Conservation (phyloP, 2,113 vertebrate species). For the Saccopteryx bilineata region DNA sequence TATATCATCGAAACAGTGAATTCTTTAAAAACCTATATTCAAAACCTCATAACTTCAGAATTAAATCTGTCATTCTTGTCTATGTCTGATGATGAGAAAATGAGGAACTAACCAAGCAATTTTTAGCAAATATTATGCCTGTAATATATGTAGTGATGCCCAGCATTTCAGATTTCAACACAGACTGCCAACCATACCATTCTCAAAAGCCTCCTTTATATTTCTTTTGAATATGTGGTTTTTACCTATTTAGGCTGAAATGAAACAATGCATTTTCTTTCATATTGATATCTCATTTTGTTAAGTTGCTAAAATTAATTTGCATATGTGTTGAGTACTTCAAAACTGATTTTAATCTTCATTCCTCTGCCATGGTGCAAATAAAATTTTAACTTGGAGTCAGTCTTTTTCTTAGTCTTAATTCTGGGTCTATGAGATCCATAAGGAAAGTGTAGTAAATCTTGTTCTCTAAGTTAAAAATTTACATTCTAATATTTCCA, state of each 20-base stretch:
- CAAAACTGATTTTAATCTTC: not conserved
- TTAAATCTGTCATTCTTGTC: not conserved
- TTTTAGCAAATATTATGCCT: slow-evolving; percentile 36
- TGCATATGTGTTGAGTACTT: not conserved
- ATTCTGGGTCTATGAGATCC: not conserved
- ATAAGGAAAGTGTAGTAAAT: fast-evolving
- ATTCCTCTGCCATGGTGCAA: not conserved
- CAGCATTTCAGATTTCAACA: slow-evolving; percentile 39
- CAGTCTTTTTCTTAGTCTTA: not conserved
- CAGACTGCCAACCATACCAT: not conserved
- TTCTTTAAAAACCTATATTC: not conserved
- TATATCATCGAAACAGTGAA: not conserved
- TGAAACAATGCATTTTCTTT: not conserved
- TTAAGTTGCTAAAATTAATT: slow-evolving; percentile 47
- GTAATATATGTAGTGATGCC: not conserved
- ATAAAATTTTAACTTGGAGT: not conserved
- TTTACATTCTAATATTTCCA: not conserved
- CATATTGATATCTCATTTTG: not conserved
- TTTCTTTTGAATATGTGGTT: slow-evolving; percentile 58
- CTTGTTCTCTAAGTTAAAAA: not conserved
- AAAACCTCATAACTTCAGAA: not conserved
- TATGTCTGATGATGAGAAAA: not conserved
- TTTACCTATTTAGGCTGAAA: slow-evolving; percentile 24
- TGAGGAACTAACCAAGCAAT: not conserved
- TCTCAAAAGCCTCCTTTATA: not conserved